Evolutionary conservation across 2,113 vertebrate species (phyloP), one percentile per base, ranked within the genome.

Genomic region (Saccopteryx leptura): DNA sequence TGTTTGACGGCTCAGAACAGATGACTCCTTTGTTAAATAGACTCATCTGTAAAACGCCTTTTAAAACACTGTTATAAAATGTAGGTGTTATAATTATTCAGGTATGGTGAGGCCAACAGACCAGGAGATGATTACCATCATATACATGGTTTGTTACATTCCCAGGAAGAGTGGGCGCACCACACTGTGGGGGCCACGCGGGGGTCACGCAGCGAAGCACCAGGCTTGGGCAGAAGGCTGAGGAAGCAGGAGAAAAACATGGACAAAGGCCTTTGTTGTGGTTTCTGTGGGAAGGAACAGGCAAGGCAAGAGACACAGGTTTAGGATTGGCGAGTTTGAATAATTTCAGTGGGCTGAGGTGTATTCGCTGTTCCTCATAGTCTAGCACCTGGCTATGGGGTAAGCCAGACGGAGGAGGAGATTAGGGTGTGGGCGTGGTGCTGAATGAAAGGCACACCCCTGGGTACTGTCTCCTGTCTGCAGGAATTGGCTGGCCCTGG

Each of bases 111-210:
- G 31, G 33, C 61, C 61, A 48, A 58, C 14, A 60, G 33, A 48
- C 68, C n/a, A 58, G 60, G 50, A 48, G 33, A 23, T 13, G 13
- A 23, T 7, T 78, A 39, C 50, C 48, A 14, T 0, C 3, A 7
- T 39, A 58, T n/a, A 13, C 17, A 14, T 2, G 19, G n/a, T 26
- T 1, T 26, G 17, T 56, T 33, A 56, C 46, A 15, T n/a, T 89
- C 33, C n/a, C 10, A 11, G 3, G 26, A 66, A 19, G 21, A 78
- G 21, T 1, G 7, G 26, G 14, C 89, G 14, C 18, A 26, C 56
- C 6, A 15, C 14, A 21, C 48, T 6, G 12, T 8, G 60, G 18
- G 24, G 26, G n/a, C 13, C n/a, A 2, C 0, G 0, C 19, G 17
- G 66, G 66, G 66, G 39, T 39, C 39, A 39, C 39, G 39, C 9